Evolutionary conservation across 2,888 invertebrate genomes (phyloP), one percentile per base, ranked within the genome.

Genomic region (Hemistola chrysoprasaria): DNA sequence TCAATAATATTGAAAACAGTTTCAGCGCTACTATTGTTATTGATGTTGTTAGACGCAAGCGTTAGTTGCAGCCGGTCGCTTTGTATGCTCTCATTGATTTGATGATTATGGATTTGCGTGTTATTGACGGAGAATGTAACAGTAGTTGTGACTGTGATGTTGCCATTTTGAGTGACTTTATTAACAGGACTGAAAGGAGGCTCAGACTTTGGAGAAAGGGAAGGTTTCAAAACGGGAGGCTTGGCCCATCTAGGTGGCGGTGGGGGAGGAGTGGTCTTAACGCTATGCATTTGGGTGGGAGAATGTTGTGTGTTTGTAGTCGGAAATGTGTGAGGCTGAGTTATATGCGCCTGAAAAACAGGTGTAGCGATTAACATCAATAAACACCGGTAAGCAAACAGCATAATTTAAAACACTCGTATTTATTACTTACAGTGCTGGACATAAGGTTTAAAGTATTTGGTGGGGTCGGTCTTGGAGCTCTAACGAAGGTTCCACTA

Each of bases 211-310:
- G 88, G 85, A 9, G 90, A 89, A 40, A 83, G 47, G 35, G 85
- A 78, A 48, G 82, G 82, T 53, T 91, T 89, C 11, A 89, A 83
- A 11, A 90, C 89, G 1, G 90, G 90, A 0, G 95, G 95, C 72
- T 96, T 96, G 0, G 95, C 93, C 95, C 96, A 96, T 62, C 96
- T 90, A 7, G 95, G 93, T 0, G 96, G 96, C 0, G 96, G 96
- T 0, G 95, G 95, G 3, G 96, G 96, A 1, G 96, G 95, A 21
- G 94, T 94, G 29, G 82, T 90, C 72, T 88, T 88, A 29, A 74
- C 62, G 48, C 59, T 73, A 44, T 65, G 73, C 50, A 71, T 41
- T 52, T 67, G 81, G 47, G 77, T 85, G 53, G 85, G 87, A 53
- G 87, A 88, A 50, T 78, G 77, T 63, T 77, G 81, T 37, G 73